Percentiles rank a stretch among this genome's conserved stretches.
Evolutionary conservation across 2,888 invertebrate genomes (phyloP).

Genomic region (Nomada goodeniana): DNA sequence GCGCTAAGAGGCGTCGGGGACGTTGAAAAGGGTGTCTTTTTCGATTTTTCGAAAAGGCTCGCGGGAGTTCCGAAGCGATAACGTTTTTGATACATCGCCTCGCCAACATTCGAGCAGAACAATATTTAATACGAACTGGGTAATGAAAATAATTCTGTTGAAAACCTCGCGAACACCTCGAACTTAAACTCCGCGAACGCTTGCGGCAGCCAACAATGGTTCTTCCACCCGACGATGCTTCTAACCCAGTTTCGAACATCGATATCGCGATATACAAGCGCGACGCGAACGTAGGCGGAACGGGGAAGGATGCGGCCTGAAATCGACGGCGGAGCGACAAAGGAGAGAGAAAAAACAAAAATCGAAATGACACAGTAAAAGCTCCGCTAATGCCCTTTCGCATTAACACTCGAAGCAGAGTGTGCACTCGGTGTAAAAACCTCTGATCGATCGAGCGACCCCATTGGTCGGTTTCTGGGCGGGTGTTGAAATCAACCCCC

Average conservation of each 20-base stretch:
- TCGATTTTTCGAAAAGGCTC: too few relatives aligned
- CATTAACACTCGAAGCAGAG: slow-evolving; percentile 83
- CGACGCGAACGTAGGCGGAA: slow-evolving; percentile 22
- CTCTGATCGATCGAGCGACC: slow-evolving; percentile 79
- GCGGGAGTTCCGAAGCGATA: too few relatives aligned
- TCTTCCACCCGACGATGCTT: slow-evolving; percentile 44
- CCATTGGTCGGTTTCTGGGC: slow-evolving; percentile 74
- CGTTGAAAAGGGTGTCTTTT: not conserved
- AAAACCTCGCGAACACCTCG: too few relatives aligned
- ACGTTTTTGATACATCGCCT: too few relatives aligned
- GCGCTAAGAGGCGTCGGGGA: too few relatives aligned
- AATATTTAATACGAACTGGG: too few relatives aligned
- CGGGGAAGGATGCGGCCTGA: slow-evolving; percentile 29
- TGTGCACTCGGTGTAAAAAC: slow-evolving; percentile 81
- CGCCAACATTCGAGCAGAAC: too few relatives aligned
- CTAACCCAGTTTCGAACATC: slow-evolving; percentile 71
- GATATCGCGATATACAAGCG: slow-evolving; percentile 31
- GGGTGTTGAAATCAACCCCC: slow-evolving; percentile 68
- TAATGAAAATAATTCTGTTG: too few relatives aligned
- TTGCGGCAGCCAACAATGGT: slow-evolving; percentile 25
- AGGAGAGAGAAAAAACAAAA: slow-evolving; percentile 45
- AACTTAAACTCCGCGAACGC: not conserved
- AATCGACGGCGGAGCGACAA: slow-evolving; percentile 31
- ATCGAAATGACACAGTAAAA: slow-evolving; percentile 80
- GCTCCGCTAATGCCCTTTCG: slow-evolving; percentile 82